Evolutionary conservation across 2,888 invertebrate genomes (phyloP), one percentile per base, ranked within the genome.

Genomic region (Apodemia hepburni): DNA sequence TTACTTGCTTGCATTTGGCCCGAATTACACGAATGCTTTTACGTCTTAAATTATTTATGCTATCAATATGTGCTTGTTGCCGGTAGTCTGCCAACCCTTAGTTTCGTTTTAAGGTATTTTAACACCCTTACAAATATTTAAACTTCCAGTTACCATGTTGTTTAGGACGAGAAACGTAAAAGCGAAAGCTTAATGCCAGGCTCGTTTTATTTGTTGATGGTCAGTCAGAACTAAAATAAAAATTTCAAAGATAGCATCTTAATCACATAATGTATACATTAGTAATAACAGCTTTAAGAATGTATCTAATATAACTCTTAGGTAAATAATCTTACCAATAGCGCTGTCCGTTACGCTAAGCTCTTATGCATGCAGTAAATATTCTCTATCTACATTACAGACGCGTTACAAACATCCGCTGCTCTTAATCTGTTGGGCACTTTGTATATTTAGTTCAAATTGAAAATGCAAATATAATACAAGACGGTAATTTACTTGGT

Each of bases 1-100:
- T 91, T 91, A 89, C 87, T 88, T 83, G 83, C 84, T 82, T 87
- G 87, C 87, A 88, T 89, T 90, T 87, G 85, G 82, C 84, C 89
- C 84, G 83, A 90, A 89, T 87, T 65, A 68, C 59, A 61, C 58
- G 59, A 63, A 62, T 62, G 64, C 58, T 64, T 64, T 76, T 84
- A 81, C 79, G 80, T 84, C 82, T 88, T 85, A 82, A 84, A 84
- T 87, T 86, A 85, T 82, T 75, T 59, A 58, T 76, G 72, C 77
- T 76, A 76, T 71, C 77, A 82, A 83, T 84, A 84, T 73, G 57
- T 22, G 49, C 15, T 15, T 35, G 33, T 54, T 54, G 38, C 75
- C 69, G 75, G 73, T 73, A 75, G 75, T 74, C 76, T 71, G 78
- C 77, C 73, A 76, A 75, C 75, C 75, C 75, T 75, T 71, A 70